Conservation (phyloP, 1,140 invertebrate species). For the Cardiocondyla obscurior region DNA sequence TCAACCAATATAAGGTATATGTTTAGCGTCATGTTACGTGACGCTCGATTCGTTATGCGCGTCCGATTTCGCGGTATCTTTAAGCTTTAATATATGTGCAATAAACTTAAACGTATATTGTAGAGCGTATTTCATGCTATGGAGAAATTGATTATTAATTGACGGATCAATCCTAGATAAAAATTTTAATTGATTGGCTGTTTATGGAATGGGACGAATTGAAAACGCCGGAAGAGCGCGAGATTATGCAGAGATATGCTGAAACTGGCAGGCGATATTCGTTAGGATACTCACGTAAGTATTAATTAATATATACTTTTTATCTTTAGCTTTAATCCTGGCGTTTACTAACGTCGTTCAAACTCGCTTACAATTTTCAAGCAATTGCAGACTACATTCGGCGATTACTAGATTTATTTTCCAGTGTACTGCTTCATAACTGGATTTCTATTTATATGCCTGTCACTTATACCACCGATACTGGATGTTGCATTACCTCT, state of each 20-base stretch:
- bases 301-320: neutral
- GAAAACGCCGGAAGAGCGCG: conserved; percentile 16
- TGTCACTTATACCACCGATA: conserved; percentile 13
- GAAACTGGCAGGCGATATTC: conserved; percentile 15
- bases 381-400: no score
- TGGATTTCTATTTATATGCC: neutral
- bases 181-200: conserved; percentile 12
- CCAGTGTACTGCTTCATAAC: conserved; percentile 5
- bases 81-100: neutral
- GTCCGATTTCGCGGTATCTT: neutral
- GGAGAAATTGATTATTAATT: neutral
- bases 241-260: conserved; percentile 39
- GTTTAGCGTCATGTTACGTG: neutral
- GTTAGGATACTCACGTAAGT: conserved; percentile 21
- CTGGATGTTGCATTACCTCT: conserved; percentile 35
- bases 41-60: neutral
- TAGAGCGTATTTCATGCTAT: neutral
- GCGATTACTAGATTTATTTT: neutral
- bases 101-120: no score
- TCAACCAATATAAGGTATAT: conserved; percentile 27
- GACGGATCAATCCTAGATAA: conserved; percentile 23
- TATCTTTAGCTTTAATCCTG: no score
- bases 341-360: no score
- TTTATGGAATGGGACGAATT: conserved; percentile 14
- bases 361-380: no score